Evolutionary conservation across 2,113 vertebrate species (phyloP), one percentile per base, ranked within the genome.

Genomic region (Oreocharis arfaki): DNA sequence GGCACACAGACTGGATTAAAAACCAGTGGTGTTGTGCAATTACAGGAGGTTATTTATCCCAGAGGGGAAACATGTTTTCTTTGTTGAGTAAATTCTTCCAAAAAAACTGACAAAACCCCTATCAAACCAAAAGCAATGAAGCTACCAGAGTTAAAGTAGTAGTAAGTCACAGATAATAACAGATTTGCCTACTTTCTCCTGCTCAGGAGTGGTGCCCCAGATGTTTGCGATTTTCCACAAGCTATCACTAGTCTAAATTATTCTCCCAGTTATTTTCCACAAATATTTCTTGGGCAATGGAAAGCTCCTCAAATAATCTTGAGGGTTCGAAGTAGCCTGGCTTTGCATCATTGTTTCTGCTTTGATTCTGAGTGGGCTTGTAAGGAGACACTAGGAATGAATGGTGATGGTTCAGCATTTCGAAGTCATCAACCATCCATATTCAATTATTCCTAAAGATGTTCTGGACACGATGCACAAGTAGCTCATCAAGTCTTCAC

Each of bases 151-250:
- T 46, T 94, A 37, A 92, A 93, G 50, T 33, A 94, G 65, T 80
- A 95, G 65, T 77, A 94, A 93, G 80, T 71, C 75, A 78, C 13
- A 89, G 27, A 80, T 81, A 96, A 80, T 64, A 84, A 79, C 28
- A 52, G 27, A n/a, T 92, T 93, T 95, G 27, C 28, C 82, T 79
- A 19, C 56, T 85, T 92, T 79, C 68, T 92, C 42, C 71, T 71
- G 74, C 71, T 93, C 65, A 82, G 35, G 64, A 93, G 28, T 74
- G 85, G 33, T 90, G 42, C 86, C 71, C 68, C 91, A 96, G 46
- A 68, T 90, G 84, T 77, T 96, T 49, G 84, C 67, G 79, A 87
- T 96, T 93, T 90, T 94, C 69, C 69, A 80, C 77, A 82, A 94
- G 44, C 50, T 90, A 56, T 77, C 14, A 2, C 28, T 79, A 74